These are phyloP conservation scores for Jaculus jaculus DNA, from an alignment of 2,113 vertebrate genomes.

Conservation along the genomic window DNA sequence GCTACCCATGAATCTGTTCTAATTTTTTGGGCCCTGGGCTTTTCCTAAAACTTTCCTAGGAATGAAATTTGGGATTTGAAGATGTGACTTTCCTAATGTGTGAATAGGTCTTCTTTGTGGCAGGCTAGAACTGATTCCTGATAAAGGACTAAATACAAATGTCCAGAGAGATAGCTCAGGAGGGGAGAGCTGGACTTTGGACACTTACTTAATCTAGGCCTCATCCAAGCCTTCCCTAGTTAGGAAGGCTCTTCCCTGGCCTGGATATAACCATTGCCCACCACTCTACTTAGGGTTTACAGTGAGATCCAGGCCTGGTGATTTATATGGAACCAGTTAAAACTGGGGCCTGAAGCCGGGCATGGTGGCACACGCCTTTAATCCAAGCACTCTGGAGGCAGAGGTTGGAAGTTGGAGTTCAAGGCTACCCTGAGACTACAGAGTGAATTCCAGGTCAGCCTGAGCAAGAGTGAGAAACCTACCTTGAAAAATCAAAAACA, in stretches of 20 bases:
- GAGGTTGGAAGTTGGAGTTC: too few species aligned
- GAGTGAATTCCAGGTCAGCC: too few species aligned
- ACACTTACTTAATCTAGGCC: background rate
- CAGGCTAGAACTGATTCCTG: background rate
- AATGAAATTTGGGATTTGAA: background rate
- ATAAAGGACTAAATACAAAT: background rate
- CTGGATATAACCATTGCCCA: background rate
- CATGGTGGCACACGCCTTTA: too few species aligned
- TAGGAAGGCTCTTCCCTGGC: background rate
- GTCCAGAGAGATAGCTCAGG: background rate
- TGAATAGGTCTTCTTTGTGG: background rate
- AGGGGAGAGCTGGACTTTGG: background rate
- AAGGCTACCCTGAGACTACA: too few species aligned
- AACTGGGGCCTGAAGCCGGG: background rate
- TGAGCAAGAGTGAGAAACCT: too few species aligned
- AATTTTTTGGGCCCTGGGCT: background rate
- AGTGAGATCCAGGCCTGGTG: background rate
- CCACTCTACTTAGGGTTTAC: too few species aligned
- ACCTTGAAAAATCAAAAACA: too few species aligned
- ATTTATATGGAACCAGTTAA: background rate
- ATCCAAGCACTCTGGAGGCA: too few species aligned
- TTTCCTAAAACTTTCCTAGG: background rate
- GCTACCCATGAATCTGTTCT: background rate
- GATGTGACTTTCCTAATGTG: background rate
- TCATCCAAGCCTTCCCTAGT: background rate